Conservation (phyloP, 2,113 vertebrate species). For the Alosa alosa region DNA sequence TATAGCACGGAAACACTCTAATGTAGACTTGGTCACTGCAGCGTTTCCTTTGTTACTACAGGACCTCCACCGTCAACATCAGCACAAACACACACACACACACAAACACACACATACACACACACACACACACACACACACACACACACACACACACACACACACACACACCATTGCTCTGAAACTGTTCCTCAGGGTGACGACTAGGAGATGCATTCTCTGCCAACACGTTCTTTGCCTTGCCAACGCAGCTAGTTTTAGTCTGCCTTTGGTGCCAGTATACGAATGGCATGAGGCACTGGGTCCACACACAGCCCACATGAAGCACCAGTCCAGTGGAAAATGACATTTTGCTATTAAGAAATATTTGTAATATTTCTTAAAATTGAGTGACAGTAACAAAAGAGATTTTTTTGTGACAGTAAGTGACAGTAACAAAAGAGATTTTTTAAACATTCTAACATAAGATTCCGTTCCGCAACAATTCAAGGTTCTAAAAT, state of each 20-base stretch:
- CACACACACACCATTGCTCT: too few relatives aligned
- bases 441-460: too few relatives aligned
- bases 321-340: not conserved
- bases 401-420: not conserved
- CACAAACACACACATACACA: too few relatives aligned
- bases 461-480: too few relatives aligned
- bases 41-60: not conserved
- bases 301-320: not conserved
- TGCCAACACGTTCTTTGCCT: not conserved
- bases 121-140: too few relatives aligned
- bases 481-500: too few relatives aligned
- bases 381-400: not conserved
- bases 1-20: not conserved
- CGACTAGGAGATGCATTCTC: not conserved
- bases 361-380: not conserved
- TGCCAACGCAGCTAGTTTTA: not conserved
- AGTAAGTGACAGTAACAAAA: too few relatives aligned
- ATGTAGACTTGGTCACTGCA: not conserved
- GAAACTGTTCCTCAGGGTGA: not conserved
- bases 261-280: not conserved
- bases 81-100: too few relatives aligned
- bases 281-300: not conserved
- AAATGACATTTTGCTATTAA: not conserved
- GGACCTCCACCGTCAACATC: too few relatives aligned
- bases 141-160: too few relatives aligned